These are phyloP conservation scores for Lycorma delicatula DNA, from an alignment of 1,140 invertebrate genomes.

Conservation along the genomic window DNA sequence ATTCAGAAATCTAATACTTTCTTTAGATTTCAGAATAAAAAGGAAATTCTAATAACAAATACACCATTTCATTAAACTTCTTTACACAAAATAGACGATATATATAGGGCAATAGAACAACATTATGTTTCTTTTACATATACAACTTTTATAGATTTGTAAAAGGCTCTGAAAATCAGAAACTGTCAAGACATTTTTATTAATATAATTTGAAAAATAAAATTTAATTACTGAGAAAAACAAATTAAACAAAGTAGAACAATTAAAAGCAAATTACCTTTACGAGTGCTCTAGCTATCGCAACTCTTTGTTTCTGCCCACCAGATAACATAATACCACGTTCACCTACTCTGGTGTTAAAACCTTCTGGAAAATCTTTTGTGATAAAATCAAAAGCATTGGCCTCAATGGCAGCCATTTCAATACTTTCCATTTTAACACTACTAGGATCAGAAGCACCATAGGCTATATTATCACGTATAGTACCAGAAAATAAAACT, in stretches of 20 bases:
- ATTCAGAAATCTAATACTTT: too few species aligned
- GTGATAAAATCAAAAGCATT: slow-evolving; percentile 75
- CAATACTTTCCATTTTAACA: slow-evolving; percentile 46
- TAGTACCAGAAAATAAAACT: slow-evolving; percentile 69
- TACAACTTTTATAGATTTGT: too few species aligned
- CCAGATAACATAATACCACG: slow-evolving; percentile 73
- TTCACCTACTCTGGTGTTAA: slow-evolving; percentile 73
- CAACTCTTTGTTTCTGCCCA: slow-evolving; percentile 79
- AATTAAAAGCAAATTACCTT: slow-evolving; percentile 45
- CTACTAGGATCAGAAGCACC: slow-evolving; percentile 49
- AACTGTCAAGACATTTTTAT: too few species aligned
- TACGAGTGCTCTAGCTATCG: slow-evolving; percentile 83
- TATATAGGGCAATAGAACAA: too few species aligned
- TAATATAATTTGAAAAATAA: too few species aligned
- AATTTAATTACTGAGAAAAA: too few species aligned
- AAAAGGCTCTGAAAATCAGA: too few species aligned
- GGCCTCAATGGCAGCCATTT: slow-evolving; percentile 54
- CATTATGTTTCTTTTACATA: too few species aligned
- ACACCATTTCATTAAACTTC: too few species aligned
- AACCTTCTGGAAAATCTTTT: slow-evolving; percentile 54
- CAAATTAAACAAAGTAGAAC: not conserved
- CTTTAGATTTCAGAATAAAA: too few species aligned
- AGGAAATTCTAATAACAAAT: too few species aligned
- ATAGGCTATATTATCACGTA: slow-evolving; percentile 78
- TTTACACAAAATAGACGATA: too few species aligned